Base-by-base conservation (phyloP, 2,113 vertebrate genomes). In the Athene noctua region DNA sequence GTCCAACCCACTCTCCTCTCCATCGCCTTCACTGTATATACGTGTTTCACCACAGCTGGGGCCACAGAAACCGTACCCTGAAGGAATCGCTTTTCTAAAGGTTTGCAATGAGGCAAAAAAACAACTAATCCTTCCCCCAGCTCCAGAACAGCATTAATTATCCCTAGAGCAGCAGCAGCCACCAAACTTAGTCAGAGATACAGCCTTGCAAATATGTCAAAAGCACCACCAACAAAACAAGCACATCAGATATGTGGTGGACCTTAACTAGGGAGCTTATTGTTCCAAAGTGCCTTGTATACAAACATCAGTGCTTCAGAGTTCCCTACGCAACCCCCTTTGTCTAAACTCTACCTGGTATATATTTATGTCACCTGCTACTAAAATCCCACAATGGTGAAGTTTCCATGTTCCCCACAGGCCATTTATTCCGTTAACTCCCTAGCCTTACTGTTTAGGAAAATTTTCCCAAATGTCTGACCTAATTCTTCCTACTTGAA, bases 211-310 rank as follows among this genome's bases (percentile, higher is more conserved):
- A 75, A 27, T 5, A 44, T 4, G 27, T 19, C 42, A 67, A 63
- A 90, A 63, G 38, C 44, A 78, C 22, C 46, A 59, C 15, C 36
- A 73, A 5, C 70, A 55, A 52, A 81, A 67, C 42, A 59, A 93
- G 44, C 29, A 47, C 1, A 2, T 30, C 54, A 52, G 52, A 61
- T 49, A 59, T 0, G 2, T 25, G 25, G 1, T 2, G 1, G 46
- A 57, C 30, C 22, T 82, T 80, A 78, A 73, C 30, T 9, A 77
- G 9, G 13, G 49, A 36, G 34, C 17, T 80, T 2, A 11, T 18
- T 0, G 0, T 49, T 79, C 68, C 34, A 7, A 78, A 83, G 44
- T 5, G 0, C 26, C 73, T 58, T 34, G 46, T 63, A 38, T 23
- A 30, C 8, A 11, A 17, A 59, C 52, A 80, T 29, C 58, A 29